phyloP scores from a whole-genome alignment of 1,140 invertebrate species.

The Oncopodura yosiiana region DNA sequence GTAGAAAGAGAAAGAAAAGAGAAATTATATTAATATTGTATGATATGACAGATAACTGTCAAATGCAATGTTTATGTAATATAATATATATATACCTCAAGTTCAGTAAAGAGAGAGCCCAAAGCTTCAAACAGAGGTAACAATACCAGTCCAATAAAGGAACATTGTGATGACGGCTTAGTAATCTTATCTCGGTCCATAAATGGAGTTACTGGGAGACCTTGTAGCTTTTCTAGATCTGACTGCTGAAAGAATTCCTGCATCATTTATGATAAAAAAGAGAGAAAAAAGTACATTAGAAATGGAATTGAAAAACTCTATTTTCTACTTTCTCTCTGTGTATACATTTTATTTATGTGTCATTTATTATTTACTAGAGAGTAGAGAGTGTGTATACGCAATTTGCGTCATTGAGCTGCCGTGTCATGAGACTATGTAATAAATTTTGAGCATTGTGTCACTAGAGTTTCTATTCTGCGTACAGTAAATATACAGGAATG shows the following conservation, averaged over 20 bases:
- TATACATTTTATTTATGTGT: too few relatives aligned
- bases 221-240: constrained; percentile 72
- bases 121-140: constrained; percentile 68
- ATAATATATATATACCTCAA: constrained; percentile 46
- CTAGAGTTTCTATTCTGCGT: too few relatives aligned
- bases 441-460: too few relatives aligned
- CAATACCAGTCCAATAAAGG: constrained; percentile 73
- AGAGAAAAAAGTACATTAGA: not conserved
- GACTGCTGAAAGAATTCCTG: constrained; percentile 73
- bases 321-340: too few relatives aligned
- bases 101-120: constrained; percentile 57
- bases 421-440: not conserved
- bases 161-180: constrained; percentile 73
- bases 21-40: not conserved
- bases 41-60: not conserved
- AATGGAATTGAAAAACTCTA: not conserved
- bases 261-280: not conserved
- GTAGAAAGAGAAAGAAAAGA: not conserved
- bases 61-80: too few relatives aligned
- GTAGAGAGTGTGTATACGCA: too few relatives aligned
- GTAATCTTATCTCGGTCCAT: constrained; percentile 85
- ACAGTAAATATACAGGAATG: too few relatives aligned
- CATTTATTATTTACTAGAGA: too few relatives aligned
- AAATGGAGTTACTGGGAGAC: constrained; percentile 73
- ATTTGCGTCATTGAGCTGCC: not conserved